phyloP scores from a whole-genome alignment of 2,888 invertebrate genomes.

The Eupeodes latifasciatus region DNA sequence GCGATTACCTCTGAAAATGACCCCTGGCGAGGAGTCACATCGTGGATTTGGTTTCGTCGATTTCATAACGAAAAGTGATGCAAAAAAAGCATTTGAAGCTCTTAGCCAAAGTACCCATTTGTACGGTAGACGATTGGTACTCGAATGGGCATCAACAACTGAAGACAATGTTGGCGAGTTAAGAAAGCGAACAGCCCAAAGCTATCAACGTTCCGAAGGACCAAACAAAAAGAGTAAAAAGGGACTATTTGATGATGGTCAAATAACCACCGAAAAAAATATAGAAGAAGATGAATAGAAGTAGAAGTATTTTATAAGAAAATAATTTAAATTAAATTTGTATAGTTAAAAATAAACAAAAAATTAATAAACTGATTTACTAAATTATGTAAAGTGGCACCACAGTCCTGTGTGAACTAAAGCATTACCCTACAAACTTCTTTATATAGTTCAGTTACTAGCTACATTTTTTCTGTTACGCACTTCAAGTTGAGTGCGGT shows the following conservation, averaged over 20 bases:
- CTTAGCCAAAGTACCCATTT: conserved; percentile 98
- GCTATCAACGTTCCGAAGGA: conserved; percentile 84
- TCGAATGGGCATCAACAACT: conserved; percentile 93
- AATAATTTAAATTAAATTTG: conserved; percentile 77
- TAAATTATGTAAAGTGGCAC: too few relatives aligned
- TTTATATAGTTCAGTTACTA: too few relatives aligned
- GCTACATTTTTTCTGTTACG: too few relatives aligned
- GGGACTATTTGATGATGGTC: conserved; percentile 83
- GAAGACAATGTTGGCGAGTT: conserved; percentile 91
- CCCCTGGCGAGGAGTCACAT: conserved; percentile 89
- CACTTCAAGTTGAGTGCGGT: too few relatives aligned
- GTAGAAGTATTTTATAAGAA: conserved; percentile 50
- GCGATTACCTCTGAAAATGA: conserved; percentile 94
- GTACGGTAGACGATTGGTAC: conserved; percentile 96
- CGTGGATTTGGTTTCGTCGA: conserved; percentile 99
- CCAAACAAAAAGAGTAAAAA: conserved; percentile 84
- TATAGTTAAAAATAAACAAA: conserved; percentile 77
- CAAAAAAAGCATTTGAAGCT: conserved; percentile 97
- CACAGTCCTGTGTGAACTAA: too few relatives aligned
- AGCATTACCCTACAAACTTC: too few relatives aligned
- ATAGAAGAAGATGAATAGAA: conserved; percentile 76
- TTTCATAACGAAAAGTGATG: conserved; percentile 93
- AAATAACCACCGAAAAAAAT: conserved; percentile 66
- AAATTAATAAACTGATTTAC: neutral
- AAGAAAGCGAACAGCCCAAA: conserved; percentile 93